These are phyloP conservation scores for Cheirogaleus major DNA, from an alignment of 2,797 vertebrate species.

Conservation along the genomic window DNA sequence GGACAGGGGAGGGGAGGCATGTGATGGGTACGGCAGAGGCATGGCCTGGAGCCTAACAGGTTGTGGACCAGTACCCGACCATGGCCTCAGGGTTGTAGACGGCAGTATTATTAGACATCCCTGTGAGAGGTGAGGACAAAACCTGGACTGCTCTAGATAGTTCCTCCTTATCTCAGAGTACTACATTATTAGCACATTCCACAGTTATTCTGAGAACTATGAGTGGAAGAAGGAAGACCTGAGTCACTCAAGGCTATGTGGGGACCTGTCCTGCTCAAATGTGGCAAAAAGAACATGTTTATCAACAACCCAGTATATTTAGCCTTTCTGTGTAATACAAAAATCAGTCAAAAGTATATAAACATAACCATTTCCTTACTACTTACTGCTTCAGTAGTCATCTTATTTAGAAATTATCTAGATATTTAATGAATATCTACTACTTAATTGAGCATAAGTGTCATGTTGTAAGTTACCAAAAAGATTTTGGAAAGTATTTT, in stretches of 20 bases:
- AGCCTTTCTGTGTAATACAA: neutral
- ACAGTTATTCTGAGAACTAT: neutral
- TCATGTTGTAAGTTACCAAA: neutral
- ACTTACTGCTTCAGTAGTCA: neutral
- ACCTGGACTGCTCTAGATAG: neutral
- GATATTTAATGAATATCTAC: neutral
- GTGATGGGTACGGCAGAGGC: no score
- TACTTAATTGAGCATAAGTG: neutral
- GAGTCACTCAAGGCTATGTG: neutral
- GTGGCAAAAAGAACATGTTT: neutral
- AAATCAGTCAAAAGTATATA: neutral
- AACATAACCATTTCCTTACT: neutral
- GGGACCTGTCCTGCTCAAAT: neutral
- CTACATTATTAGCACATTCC: neutral
- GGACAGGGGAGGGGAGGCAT: no score
- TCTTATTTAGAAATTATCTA: neutral
- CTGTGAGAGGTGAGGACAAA: neutral
- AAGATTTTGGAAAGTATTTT: neutral
- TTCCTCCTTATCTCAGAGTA: neutral
- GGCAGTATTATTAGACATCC: neutral
- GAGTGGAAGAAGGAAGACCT: neutral
- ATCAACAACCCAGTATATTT: neutral
- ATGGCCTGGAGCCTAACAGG: no score
- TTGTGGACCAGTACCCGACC: rapidly evolving
- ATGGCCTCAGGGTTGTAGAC: no score